Conservation (phyloP, 2,888 invertebrate species). For the Himalopsyche kuldschensis region DNA sequence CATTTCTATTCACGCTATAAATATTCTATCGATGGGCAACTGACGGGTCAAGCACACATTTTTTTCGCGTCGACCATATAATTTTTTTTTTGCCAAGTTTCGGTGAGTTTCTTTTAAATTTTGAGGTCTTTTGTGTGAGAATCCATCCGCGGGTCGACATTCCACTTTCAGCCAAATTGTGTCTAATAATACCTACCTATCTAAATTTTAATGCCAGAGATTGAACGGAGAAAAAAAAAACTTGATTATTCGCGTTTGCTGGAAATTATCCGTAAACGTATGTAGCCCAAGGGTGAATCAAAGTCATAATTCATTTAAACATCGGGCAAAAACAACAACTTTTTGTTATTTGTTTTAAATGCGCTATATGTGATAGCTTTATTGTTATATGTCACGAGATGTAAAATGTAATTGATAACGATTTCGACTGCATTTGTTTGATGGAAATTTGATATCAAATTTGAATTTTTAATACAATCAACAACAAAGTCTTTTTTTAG, state of each 20-base stretch:
- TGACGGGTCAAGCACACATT: background rate
- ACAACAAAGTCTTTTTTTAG: too few relatives aligned
- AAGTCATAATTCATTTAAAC: background rate
- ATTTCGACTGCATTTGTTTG: too few relatives aligned
- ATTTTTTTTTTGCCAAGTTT: background rate
- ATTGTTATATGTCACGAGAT: too few relatives aligned
- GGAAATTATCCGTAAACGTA: background rate
- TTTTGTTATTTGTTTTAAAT: too few relatives aligned
- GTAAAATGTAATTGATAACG: too few relatives aligned
- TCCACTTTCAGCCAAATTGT: background rate
- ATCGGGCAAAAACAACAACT: background rate
- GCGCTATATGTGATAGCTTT: too few relatives aligned
- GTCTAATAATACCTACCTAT: background rate
- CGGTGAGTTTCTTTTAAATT: background rate
- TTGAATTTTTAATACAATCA: too few relatives aligned
- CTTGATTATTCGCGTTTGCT: background rate
- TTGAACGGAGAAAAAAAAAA: background rate
- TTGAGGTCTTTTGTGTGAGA: background rate
- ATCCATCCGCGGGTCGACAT: background rate
- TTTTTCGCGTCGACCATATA: background rate
- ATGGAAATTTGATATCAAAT: too few relatives aligned
- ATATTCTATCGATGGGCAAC: background rate
- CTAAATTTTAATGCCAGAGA: background rate
- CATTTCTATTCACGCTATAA: too few relatives aligned
- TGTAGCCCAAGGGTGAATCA: background rate